phyloP scores from a whole-genome alignment of 1,140 invertebrate genomes.

The Nephila pilipes region DNA sequence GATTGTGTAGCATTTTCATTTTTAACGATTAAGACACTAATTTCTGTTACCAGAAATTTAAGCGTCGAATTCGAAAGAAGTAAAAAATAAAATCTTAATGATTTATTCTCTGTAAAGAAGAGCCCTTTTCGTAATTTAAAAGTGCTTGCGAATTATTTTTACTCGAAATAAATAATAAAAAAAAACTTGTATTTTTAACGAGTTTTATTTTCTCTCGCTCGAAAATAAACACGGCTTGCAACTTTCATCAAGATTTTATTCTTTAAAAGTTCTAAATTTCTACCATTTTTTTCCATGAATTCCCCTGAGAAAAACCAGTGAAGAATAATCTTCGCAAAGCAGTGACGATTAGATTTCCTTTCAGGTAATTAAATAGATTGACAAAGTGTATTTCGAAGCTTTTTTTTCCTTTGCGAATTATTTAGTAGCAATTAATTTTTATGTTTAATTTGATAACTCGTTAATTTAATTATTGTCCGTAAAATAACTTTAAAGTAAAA shows the following conservation, averaged over 20 bases:
- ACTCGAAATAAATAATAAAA: not conserved
- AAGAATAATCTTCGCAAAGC: not conserved
- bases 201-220: not conserved
- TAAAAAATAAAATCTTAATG: conserved; percentile 29
- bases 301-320: not conserved
- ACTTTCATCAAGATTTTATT: not conserved
- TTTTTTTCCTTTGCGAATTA: not conserved
- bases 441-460: conserved; percentile 2
- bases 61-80: not conserved
- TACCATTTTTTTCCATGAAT: not conserved
- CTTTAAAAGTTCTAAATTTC: not conserved
- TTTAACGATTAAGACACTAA: not conserved
- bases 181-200: conserved; percentile 9
- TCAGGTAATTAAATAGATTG: conserved; percentile 35
- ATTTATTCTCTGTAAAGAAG: not conserved
- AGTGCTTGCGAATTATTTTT: not conserved
- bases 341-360: conserved; percentile 19
- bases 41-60: not conserved
- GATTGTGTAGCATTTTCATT: not conserved
- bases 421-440: not conserved
- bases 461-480: not conserved
- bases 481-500: not conserved
- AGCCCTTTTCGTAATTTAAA: conserved; percentile 6
- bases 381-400: not conserved
- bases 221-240: not conserved